Percentiles rank a stretch among this genome's conserved stretches.
phyloP scores from a whole-genome alignment of 2,888 invertebrate species.

The Pammene fasciana region DNA sequence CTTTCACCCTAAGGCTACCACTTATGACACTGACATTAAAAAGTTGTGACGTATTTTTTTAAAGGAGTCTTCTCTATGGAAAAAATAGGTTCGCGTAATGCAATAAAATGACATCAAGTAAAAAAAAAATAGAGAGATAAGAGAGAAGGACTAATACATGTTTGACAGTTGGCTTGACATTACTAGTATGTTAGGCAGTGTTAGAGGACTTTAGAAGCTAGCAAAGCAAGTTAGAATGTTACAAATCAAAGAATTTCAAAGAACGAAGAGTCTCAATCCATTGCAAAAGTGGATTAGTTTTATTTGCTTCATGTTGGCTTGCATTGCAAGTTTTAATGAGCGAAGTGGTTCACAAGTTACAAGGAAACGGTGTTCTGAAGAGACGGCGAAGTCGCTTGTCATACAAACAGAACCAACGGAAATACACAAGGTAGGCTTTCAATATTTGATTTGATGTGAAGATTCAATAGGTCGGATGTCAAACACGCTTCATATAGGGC shows the following conservation, averaged over 20 bases:
- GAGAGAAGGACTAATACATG: no score
- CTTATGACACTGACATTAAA: no score
- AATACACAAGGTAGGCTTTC: not conserved
- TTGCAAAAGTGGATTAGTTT: constrained; percentile 6
- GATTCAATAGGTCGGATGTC: not conserved
- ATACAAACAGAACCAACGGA: not conserved
- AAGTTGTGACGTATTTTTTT: no score
- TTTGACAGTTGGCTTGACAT: no score
- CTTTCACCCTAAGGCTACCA: no score
- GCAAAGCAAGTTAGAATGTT: not conserved
- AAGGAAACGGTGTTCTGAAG: not conserved
- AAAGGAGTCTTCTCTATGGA: no score
- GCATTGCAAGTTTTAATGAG: constrained; percentile 20
- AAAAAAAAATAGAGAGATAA: no score
- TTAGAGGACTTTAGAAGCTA: no score
- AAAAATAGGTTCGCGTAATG: no score
- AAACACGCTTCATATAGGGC: no score
- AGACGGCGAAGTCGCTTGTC: not conserved
- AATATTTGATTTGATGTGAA: not conserved
- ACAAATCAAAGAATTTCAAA: not conserved
- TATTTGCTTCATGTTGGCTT: constrained; percentile 3
- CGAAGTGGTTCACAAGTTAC: constrained; percentile 4
- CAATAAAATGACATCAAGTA: no score
- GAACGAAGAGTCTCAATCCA: not conserved
- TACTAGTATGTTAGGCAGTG: no score